Evolutionary conservation across 2,888 invertebrate genomes (phyloP).

Genomic region (Reticulitermes lucifugus): DNA sequence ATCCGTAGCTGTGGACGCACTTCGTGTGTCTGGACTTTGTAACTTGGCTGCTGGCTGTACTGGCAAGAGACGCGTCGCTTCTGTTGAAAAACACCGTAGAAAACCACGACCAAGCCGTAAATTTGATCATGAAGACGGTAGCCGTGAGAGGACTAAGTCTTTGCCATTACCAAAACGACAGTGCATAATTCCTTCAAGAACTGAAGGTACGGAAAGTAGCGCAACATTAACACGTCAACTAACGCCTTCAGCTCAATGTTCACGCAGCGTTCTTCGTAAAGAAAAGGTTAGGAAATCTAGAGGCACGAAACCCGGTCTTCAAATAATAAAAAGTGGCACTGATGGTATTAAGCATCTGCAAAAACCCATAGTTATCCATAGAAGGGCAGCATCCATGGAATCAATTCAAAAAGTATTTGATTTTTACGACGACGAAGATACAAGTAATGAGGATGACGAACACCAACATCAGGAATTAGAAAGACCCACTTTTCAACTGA

Average conservation of each 20-base stretch:
- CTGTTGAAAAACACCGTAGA: neutral
- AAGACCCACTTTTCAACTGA: constrained; percentile 9
- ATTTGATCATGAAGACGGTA: neutral
- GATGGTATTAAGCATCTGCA: neutral
- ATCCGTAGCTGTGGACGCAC: constrained; percentile 25
- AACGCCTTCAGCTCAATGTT: neutral
- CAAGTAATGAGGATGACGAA: neutral
- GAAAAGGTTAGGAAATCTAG: neutral
- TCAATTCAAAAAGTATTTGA: constrained; percentile 29
- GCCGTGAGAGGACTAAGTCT: constrained; percentile 7
- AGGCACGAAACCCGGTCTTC: neutral
- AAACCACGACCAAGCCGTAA: neutral
- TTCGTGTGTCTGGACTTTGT: neutral
- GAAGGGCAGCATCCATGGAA: constrained; percentile 22
- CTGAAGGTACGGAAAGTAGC: neutral
- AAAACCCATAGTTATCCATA: constrained; percentile 5
- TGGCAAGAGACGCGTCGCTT: neutral
- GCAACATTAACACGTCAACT: neutral
- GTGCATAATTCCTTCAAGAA: neutral
- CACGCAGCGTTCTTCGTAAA: neutral
- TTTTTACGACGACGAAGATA: constrained; percentile 23
- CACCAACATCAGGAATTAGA: neutral
- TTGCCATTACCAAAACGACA: constrained; percentile 28
- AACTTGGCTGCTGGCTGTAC: constrained; percentile 21
- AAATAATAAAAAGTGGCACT: neutral